Conservation (phyloP, 2,888 invertebrate genomes). For the Panopea generosa region DNA sequence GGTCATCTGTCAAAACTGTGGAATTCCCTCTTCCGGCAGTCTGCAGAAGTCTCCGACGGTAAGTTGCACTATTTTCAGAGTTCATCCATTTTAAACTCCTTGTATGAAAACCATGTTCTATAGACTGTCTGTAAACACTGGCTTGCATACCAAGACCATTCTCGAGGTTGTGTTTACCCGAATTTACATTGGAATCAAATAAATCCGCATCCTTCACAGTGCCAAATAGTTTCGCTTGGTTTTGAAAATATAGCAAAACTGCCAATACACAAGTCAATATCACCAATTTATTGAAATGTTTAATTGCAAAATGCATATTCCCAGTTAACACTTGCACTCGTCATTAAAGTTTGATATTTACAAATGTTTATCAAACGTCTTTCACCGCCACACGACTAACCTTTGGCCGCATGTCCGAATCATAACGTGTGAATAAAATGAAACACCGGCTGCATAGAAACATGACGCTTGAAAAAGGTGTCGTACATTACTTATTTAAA, state of each 20-base stretch:
- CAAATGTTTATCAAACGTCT: too few relatives aligned
- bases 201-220: not conserved
- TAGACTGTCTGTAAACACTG: constrained; percentile 16
- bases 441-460: constrained; percentile 1
- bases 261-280: constrained; percentile 19
- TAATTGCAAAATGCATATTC: constrained; percentile 37
- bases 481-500: too few relatives aligned
- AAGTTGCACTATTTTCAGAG: too few relatives aligned
- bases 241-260: constrained; percentile 34
- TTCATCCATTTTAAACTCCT: constrained; percentile 10
- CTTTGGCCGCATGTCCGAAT: too few relatives aligned
- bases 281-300: not conserved
- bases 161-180: not conserved
- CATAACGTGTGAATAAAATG: too few relatives aligned
- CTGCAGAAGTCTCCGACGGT: too few relatives aligned
- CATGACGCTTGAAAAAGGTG: constrained; percentile 7
- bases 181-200: too few relatives aligned
- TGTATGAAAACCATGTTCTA: constrained; percentile 6
- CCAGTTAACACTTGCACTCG: too few relatives aligned
- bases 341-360: too few relatives aligned
- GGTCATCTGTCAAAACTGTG: constrained; percentile 17
- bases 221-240: constrained; percentile 22
- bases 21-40: not conserved
- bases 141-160: not conserved
- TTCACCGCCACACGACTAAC: too few relatives aligned